Evolutionary conservation across 2,797 vertebrate species (phyloP), one percentile per base, ranked within the genome.

Genomic region (Sandelia bainsii): DNA sequence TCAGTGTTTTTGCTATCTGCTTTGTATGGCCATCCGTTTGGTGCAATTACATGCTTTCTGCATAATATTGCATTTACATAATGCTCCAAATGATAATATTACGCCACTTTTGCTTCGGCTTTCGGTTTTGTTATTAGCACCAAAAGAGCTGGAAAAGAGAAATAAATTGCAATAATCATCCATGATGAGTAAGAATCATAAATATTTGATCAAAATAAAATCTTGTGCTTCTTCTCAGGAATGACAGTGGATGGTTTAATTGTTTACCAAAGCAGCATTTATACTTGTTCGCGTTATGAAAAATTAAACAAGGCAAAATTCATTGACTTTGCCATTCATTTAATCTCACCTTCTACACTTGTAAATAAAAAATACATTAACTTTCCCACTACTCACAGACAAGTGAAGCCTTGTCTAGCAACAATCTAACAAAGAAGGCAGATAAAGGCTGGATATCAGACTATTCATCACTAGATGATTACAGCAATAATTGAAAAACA

Each of bases 401-500:
- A 66, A 58, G 67, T 64, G 70, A 45, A 84, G 51, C 75, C 86
- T 82, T 79, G 85, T 91, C 85, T 83, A 74, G 84, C 91, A 93
- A 94, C 92, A 93, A 94, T 92, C 89, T 93, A 93, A 94, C 89
- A 93, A 91, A 90, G 87, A 89, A 81, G 79, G 85, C 95, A 95
- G 94, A 98, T 95, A 97, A 96, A 96, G 96, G 96, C 96, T 96
- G 96, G 97, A 98, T 98, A 99, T 97, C 96, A 96, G 94, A 97
- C 96, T 96, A 98, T 99, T 96, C 96, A 99, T 98, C 97, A 99
- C 96, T 93, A 95, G 94, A 95, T 96, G 94, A 96, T 98, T 98
- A 97, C 98, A 98, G 96, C 96, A 96, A 95, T 99, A 99, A 99
- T 99, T 99, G 97, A 99, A 98, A 99, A 98, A 97, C 96, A 97